These are phyloP conservation scores for Protaetia brevitarsis DNA, from an alignment of 1,140 invertebrate species.

Conservation along the genomic window DNA sequence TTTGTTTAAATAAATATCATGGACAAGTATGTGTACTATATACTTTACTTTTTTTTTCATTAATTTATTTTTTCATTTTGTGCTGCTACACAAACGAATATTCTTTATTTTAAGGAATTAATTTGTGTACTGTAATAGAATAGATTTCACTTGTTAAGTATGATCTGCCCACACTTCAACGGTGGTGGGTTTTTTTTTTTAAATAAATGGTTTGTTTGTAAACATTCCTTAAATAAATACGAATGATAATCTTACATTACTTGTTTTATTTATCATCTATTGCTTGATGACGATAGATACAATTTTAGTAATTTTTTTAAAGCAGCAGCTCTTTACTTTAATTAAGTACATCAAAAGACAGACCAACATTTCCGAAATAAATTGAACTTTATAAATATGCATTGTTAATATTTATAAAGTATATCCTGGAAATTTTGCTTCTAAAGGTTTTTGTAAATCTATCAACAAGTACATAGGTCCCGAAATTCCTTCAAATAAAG, in stretches of 20 bases:
- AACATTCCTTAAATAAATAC: constrained; percentile 22
- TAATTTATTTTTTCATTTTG: constrained; percentile 11
- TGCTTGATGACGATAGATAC: not conserved
- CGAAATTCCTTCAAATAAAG: constrained; percentile 80
- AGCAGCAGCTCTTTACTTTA: no score
- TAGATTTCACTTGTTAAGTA: constrained; percentile 20
- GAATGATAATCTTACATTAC: not conserved
- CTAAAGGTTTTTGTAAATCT: constrained; percentile 59
- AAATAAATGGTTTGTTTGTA: constrained; percentile 12
- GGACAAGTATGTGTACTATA: constrained; percentile 1
- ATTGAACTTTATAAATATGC: no score
- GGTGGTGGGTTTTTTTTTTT: constrained; percentile 20
- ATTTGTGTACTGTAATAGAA: constrained; percentile 20
- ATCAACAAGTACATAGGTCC: constrained; percentile 69
- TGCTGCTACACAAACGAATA: not conserved
- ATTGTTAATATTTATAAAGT: no score
- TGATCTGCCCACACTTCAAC: constrained; percentile 13
- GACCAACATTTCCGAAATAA: no score
- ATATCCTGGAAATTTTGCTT: constrained; percentile 65
- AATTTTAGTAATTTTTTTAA: no score
- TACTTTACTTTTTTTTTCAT: not conserved
- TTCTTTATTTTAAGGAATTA: not conserved
- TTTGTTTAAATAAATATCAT: not conserved
- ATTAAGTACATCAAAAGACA: no score
- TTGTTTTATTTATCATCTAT: constrained; percentile 1